Base-by-base conservation (phyloP, 2,888 invertebrate species). In the Apoda limacodes region DNA sequence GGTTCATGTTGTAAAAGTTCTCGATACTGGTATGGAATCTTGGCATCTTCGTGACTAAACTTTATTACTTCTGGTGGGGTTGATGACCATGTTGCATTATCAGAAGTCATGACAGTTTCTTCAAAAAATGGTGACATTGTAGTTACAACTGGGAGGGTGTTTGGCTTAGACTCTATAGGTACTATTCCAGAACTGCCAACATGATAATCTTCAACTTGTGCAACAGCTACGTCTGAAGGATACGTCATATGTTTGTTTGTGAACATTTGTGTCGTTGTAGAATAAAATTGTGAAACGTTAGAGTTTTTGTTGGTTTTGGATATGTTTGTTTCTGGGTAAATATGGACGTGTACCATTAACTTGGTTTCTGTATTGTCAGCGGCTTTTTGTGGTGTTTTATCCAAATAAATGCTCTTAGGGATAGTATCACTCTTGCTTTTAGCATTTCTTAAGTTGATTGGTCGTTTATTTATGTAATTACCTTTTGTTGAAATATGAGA, bases 311-410 rank as follows among this genome's bases (percentile, higher is more conserved):
- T n/a, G n/a, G n/a, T n/a, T n/a, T n/a, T n/a, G n/a, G n/a, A n/a
- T n/a, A n/a, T n/a, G 35, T 29, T 83, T 34, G 68, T 78, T 27
- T 76, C 83, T 30, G 83, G 84, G 48, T 83, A 87, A 5, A 88
- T 61, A 60, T 88, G 87, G n/a, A 88, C 60, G 36, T 87, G 86
- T 4, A 88, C 78, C 45, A 87, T 71, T 71, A 87, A 84, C 49
- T 86, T 85, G 22, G 83, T 78, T 46, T 40, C 69, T 5, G 44
- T 40, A 9, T 47, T 45, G 2, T 44, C 35, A 33, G 46, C 40
- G 3, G 32, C 37, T 29, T 45, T 40, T 5, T 37, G 23, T 13
- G 35, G 38, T 35, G n/a, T n/a, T n/a, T n/a, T n/a, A n/a, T n/a
- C n/a, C n/a, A n/a, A n/a, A n/a, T n/a, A n/a, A n/a, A n/a, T n/a